Base-by-base conservation (phyloP, 2,888 invertebrate species). In the Rugalucina vietnamica region DNA sequence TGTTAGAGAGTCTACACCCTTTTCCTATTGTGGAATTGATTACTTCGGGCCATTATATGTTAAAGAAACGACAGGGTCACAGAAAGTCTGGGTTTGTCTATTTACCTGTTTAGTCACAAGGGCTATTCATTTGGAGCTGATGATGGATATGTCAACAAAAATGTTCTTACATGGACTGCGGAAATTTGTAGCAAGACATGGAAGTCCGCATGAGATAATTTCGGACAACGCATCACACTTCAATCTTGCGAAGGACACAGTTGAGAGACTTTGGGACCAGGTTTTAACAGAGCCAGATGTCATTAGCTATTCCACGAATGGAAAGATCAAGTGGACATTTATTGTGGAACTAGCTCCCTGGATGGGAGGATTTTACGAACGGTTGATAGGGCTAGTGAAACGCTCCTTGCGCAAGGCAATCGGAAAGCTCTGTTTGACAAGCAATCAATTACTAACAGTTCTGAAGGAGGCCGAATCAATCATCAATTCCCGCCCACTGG, bases 31-130 rank as follows among this genome's bases (percentile, higher is more conserved):
- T 5, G 78, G 72, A 36, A 14, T 74, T 29, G 74, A 74, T 32
- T 74, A 74, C 43, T 50, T 74, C 54, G 74, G 74, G 4, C 74
- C 74, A 18, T 36, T 74, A 1, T 54, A 21, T 29, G 34, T 74
- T 32, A 74, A 74, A 54, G 37, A 4, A 8, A 74, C 27, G 2
- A 54, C 27, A 34, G 74, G 54, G 29, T 54, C 32, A 4, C 8
- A 74, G 27, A 74, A 74, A 34, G 54, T 74, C 18, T 74, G 50
- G 76, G 54, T 77, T 10, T 77, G 77, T 50, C 24, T 77, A 14
- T 77, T 29, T 27, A 77, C 77, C 5, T 77, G 77, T 24, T 24
- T 27, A 1, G 69, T 77, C 14, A 70, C 70, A 65, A 43, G 76
- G 27, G 76, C 76, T 69, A 34, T 77, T 5, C 70, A 77, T 39